Conservation (phyloP, 2,797 vertebrate species). For the Kryptolebias ocellatus region DNA sequence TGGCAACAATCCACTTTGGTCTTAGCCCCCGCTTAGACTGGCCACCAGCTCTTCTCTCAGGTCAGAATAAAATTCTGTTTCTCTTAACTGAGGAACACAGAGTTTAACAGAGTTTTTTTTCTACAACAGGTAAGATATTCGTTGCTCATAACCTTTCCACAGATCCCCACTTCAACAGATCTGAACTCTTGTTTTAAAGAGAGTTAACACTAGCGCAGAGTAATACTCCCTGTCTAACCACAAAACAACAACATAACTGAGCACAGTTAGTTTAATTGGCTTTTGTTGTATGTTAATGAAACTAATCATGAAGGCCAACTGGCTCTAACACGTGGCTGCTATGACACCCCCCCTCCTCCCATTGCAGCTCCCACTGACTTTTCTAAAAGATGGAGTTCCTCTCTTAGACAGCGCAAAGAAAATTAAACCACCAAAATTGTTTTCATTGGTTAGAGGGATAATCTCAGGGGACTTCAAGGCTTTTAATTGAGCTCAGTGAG, state of each 20-base stretch:
- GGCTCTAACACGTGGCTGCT: constrained; percentile 70
- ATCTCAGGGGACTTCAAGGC: constrained; percentile 80
- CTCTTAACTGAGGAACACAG: too few species aligned
- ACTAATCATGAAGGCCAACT: constrained; percentile 80
- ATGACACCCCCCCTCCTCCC: constrained; percentile 46
- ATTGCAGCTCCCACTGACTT: constrained; percentile 72
- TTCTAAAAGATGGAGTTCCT: constrained; percentile 70
- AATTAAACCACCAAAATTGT: constrained; percentile 89
- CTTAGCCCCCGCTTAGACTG: too few species aligned
- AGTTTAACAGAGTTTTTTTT: too few species aligned
- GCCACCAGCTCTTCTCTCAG: too few species aligned
- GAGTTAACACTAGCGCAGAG: constrained; percentile 45
- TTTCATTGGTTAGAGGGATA: constrained; percentile 84
- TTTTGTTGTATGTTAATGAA: constrained; percentile 85
- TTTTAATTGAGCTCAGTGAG: constrained; percentile 86
- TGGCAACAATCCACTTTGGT: too few species aligned
- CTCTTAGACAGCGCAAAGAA: constrained; percentile 84
- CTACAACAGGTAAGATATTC: too few species aligned
- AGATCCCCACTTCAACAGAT: too few species aligned
- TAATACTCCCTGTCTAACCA: constrained; percentile 66
- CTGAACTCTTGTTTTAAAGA: not conserved
- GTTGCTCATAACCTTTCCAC: too few species aligned
- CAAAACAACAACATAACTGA: constrained; percentile 78
- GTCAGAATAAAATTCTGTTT: too few species aligned
- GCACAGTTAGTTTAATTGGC: constrained; percentile 80